These are phyloP conservation scores for Drosophila ohnishii DNA, from an alignment of 1,140 invertebrate genomes.

Conservation along the genomic window DNA sequence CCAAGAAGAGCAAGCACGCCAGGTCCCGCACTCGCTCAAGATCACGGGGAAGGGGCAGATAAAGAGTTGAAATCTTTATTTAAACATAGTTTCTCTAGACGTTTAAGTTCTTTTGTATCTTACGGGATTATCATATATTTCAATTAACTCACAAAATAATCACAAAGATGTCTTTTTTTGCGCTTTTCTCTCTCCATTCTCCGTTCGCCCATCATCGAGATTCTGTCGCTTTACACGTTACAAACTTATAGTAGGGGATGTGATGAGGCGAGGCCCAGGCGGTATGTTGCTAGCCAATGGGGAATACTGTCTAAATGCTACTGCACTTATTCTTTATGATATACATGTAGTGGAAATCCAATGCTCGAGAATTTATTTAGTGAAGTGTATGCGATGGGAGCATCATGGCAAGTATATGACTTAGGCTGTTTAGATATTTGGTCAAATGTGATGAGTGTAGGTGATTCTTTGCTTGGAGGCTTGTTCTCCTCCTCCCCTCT, in stretches of 20 bases:
- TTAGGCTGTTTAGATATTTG: slow-evolving; percentile 62
- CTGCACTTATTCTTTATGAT: slow-evolving; percentile 45
- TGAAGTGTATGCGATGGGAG: slow-evolving; percentile 24
- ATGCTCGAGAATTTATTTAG: slow-evolving; percentile 24
- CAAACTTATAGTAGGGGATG: slow-evolving; percentile 43
- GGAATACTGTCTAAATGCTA: slow-evolving; percentile 48
- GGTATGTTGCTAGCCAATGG: slow-evolving; percentile 30
- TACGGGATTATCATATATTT: slow-evolving; percentile 77
- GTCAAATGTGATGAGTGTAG: slow-evolving; percentile 54
- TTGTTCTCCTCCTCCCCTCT: slow-evolving; percentile 25
- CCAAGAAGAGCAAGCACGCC: slow-evolving; percentile 77
- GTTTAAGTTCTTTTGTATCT: slow-evolving; percentile 55
- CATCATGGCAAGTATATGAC: slow-evolving; percentile 65
- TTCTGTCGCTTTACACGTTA: slow-evolving; percentile 22
- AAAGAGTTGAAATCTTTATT: slow-evolving; percentile 68
- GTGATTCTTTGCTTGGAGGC: slow-evolving; percentile 4
- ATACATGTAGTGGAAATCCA: slow-evolving; percentile 39
- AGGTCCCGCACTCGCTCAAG: slow-evolving; percentile 71
- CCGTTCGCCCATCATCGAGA: slow-evolving; percentile 9
- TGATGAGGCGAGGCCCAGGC: slow-evolving; percentile 12
- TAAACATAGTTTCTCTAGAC: slow-evolving; percentile 63
- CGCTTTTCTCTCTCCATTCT: slow-evolving; percentile 36
- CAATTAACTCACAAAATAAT: slow-evolving; percentile 75
- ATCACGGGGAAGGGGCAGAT: slow-evolving; percentile 64
- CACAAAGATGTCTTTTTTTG: slow-evolving; percentile 70